Base-by-base conservation (phyloP, 2,797 vertebrate species). In the Chloroceryle inda region DNA sequence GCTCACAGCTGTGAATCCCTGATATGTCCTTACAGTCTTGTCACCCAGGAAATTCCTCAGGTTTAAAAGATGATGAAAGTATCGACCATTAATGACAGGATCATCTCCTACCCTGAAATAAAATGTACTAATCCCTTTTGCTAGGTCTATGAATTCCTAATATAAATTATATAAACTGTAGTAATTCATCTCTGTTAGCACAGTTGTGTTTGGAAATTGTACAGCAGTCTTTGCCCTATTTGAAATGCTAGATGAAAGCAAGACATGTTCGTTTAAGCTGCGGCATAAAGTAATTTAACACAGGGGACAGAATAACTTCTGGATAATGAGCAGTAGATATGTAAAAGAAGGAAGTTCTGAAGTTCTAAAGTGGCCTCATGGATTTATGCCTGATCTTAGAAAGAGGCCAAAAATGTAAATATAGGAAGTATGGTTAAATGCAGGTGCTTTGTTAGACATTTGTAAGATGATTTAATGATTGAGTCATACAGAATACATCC, bases 81-180 rank as follows among this genome's bases (percentile, higher is more conserved):
- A 99, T 99, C 99, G 99, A 99, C 99, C 99, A 98, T 99, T 99
- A 99, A 99, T 99, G 99, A 99, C 99, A 99, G 99, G 99, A 99
- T 99, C 99, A 99, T 99, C 99, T 99, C 98, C 98, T 99, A 98
- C 99, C 99, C 99, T 99, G 99, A 99, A 99, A 99, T 99, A 99
- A 98, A 99, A 99, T 97, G 99, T 99, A 99, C 98, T 99, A 99
- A 99, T 99, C 99, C 99, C 98, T 99, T 99, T 99, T 99, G 99
- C 99, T 99, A 99, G 99, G 99, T 99, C 99, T 99, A 99, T 99
- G 99, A 99, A 99, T 99, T 99, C 99, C 99, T 99, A 99, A 99
- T 99, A 99, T 98, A 99, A 99, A 99, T 99, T 99, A 99, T 99
- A 99, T 99, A 99, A 99, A 99, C 99, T 99, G 98, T 98, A 98